phyloP scores from a whole-genome alignment of 2,888 invertebrate genomes.

The Cerastis rubricosa region DNA sequence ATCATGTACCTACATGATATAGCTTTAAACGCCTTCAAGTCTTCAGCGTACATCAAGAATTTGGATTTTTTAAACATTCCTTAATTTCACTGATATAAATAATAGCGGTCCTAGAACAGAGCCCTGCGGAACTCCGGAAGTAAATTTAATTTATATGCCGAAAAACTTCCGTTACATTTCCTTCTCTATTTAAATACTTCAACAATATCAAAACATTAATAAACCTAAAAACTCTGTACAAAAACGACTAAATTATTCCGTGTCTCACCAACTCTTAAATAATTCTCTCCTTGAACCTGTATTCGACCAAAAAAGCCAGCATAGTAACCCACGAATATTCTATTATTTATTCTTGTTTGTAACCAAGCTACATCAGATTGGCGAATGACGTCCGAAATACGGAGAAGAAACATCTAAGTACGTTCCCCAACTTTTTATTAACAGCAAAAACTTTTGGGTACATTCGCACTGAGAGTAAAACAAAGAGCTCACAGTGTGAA shows the following conservation, averaged over 20 bases:
- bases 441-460: conserved; percentile 43
- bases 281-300: conserved; percentile 45
- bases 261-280: background rate
- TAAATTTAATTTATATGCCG: background rate
- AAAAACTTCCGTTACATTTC: background rate
- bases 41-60: no score
- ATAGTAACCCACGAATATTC: conserved; percentile 4
- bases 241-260: conserved; percentile 13
- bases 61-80: no score
- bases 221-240: background rate
- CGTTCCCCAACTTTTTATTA: conserved; percentile 30
- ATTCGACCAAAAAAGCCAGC: conserved; percentile 40
- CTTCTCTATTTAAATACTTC: background rate
- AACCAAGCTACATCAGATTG: conserved; percentile 27
- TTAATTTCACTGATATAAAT: no score
- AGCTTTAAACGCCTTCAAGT: no score
- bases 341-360: conserved; percentile 44
- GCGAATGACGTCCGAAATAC: conserved; percentile 28
- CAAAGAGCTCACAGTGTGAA: conserved; percentile 12
- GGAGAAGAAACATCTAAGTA: conserved; percentile 20
- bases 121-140: no score
- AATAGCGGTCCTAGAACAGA: no score
- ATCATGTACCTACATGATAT: no score
- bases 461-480: conserved; percentile 22
- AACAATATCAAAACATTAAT: background rate